Evolutionary conservation across 1,140 invertebrate genomes (phyloP).

Genomic region (Drosophila santomea): DNA sequence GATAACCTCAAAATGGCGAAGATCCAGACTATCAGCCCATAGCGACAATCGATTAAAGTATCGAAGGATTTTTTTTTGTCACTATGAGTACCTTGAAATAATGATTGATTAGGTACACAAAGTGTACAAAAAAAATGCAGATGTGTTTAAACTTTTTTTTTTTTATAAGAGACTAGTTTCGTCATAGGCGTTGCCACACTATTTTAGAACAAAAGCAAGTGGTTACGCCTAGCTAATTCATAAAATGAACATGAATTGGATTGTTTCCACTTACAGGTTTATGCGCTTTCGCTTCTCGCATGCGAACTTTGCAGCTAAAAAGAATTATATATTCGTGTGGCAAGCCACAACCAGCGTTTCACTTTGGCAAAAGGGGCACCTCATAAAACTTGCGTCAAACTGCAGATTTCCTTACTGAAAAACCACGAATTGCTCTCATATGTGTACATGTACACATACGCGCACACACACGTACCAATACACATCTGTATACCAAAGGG

Average conservation of each 20-base stretch:
- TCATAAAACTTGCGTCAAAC: constrained; percentile 8
- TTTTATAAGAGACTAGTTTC: neutral
- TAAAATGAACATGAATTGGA: neutral
- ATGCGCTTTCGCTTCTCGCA: neutral
- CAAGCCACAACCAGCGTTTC: neutral
- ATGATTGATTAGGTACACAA: neutral
- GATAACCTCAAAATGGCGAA: neutral
- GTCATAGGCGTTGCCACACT: constrained; percentile 14
- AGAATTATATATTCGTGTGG: neutral
- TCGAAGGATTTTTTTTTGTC: neutral
- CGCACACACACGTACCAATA: neutral
- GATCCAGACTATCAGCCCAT: neutral
- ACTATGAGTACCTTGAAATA: too few species aligned
- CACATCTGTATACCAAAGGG: constrained; percentile 25
- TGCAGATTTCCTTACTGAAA: constrained; percentile 26
- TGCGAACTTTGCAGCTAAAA: neutral
- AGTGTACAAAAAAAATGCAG: too few species aligned
- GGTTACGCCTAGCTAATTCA: constrained; percentile 23
- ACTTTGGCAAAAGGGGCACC: neutral
- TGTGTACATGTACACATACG: constrained; percentile 19
- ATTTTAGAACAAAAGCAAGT: neutral
- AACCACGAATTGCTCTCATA: constrained; percentile 29
- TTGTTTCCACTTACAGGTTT: neutral
- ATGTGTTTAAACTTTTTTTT: neutral
- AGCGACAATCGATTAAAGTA: neutral